Evolutionary conservation across 2,888 invertebrate genomes (phyloP), one percentile per base, ranked within the genome.

Genomic region (Crossocerus cetratus): DNA sequence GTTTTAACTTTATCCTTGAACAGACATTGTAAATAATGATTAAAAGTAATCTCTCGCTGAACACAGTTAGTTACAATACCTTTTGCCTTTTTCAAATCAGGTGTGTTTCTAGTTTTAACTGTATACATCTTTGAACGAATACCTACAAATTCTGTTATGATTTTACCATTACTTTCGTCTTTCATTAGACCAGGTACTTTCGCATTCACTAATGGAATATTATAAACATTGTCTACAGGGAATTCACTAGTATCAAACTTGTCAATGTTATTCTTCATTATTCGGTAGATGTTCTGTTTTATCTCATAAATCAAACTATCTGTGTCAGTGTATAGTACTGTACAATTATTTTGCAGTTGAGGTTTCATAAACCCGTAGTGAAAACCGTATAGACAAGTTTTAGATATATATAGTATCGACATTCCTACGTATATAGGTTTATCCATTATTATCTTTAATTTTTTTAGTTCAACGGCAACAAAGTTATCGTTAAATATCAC

Each of bases 141-240:
- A 11, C 75, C 74, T 13, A 73, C 22, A 61, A 86, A 88, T 72
- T 87, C 83, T 1, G 73, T 82, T 76, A 87, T 84, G n/a, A 84
- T 79, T 69, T 88, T 87, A 45, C 45, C 45, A 45, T n/a, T 45
- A 45, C 8, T 45, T 45, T 45, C 45, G 8, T 45, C 45, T 73
- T 88, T 87, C 82, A 88, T 85, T 49, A 87, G 63, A 2, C 88
- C 86, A 2, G 85, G 43, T 2, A 84, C 72, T 78, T 87, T 87
- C 67, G 83, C 77, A 63, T 70, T 77, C 0, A 54, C 64, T 32
- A 61, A 54, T 2, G 74, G 72, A 20, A 77, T 74, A 3, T 8
- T 64, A 42, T 59, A 68, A 14, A 58, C 56, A 53, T 77, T 69
- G 8, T 65, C 54, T 0, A 3, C 20, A 18, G 74, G 45, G 66